A percentile compares a stretch with the other conserved stretches of the same genome.
Evolutionary conservation across 1,140 invertebrate species (phyloP).

Genomic region (Drosophila melanica): DNA sequence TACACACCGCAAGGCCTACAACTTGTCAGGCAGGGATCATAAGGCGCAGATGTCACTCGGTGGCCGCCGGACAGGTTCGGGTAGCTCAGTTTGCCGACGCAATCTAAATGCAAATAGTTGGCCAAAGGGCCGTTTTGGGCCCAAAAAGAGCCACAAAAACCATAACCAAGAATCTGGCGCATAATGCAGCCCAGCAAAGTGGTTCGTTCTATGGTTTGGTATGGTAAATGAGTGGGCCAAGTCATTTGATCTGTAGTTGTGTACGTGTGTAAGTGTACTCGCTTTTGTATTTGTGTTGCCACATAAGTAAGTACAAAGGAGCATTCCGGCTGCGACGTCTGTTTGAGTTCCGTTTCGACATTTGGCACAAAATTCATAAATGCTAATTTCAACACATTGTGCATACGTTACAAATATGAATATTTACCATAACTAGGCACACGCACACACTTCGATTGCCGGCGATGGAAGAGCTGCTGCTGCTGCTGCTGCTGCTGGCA

Average conservation of each 20-base stretch:
- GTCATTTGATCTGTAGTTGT: constrained; percentile 53
- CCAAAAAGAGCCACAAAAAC: constrained; percentile 71
- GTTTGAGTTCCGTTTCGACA: constrained; percentile 56
- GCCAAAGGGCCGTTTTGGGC: constrained; percentile 59
- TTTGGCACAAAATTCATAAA: constrained; percentile 82
- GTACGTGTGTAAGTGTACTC: constrained; percentile 34
- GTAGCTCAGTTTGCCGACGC: constrained; percentile 36
- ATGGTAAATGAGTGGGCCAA: constrained; percentile 51
- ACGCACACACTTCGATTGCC: constrained; percentile 44
- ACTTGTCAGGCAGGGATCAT: constrained; percentile 71
- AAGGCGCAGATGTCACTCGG: constrained; percentile 66
- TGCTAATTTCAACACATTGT: constrained; percentile 83
- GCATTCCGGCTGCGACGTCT: constrained; percentile 26
- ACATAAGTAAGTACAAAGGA: constrained; percentile 44
- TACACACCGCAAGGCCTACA: constrained; percentile 54
- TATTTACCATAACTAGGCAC: constrained; percentile 80
- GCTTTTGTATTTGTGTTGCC: constrained; percentile 19
- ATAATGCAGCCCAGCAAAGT: constrained; percentile 52
- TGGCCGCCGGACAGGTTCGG: constrained; percentile 27
- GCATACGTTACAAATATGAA: constrained; percentile 82
- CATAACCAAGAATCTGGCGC: constrained; percentile 80
- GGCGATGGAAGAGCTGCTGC: constrained; percentile 2
- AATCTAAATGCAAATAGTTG: constrained; percentile 81
- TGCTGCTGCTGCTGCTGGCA: constrained; percentile 5
- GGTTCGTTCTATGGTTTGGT: too few species aligned